Conservation (phyloP, 2,113 vertebrate genomes). For the Paraplagusia blochii region DNA sequence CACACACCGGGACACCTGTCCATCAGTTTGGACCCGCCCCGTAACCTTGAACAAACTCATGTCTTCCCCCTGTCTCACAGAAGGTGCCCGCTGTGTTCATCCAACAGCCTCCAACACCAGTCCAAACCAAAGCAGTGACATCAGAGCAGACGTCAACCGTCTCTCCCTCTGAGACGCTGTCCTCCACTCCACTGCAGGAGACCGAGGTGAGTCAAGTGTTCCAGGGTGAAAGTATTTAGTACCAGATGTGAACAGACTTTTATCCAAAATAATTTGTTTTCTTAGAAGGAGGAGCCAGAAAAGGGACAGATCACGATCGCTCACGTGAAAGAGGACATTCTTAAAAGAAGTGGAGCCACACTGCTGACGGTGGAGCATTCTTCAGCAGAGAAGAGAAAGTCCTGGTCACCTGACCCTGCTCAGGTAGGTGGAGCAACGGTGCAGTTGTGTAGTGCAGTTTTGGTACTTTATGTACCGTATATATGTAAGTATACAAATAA, state of each 20-base stretch:
- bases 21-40: no score
- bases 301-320: constrained; percentile 58
- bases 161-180: neutral
- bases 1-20: no score
- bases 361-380: constrained; percentile 53
- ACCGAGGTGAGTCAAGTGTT: constrained; percentile 20
- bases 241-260: neutral
- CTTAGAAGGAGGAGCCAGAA: constrained; percentile 36
- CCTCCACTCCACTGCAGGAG: constrained; percentile 1
- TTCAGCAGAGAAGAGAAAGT: constrained; percentile 51
- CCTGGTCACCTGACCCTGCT: constrained; percentile 8
- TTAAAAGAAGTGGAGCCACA: constrained; percentile 56
- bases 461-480: no score
- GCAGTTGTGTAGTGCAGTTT: neutral
- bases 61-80: constrained; percentile 21
- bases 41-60: neutral
- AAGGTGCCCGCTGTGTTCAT: constrained; percentile 60
- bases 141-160: neutral
- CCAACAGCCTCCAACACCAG: constrained; percentile 49
- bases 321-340: constrained; percentile 52
- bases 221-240: neutral
- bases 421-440: constrained; percentile 41
- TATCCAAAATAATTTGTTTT: neutral
- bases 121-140: constrained; percentile 11
- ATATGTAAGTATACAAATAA: no score